These are phyloP conservation scores for Ellobius talpinus DNA, from an alignment of 2,113 vertebrate genomes.

Conservation along the genomic window DNA sequence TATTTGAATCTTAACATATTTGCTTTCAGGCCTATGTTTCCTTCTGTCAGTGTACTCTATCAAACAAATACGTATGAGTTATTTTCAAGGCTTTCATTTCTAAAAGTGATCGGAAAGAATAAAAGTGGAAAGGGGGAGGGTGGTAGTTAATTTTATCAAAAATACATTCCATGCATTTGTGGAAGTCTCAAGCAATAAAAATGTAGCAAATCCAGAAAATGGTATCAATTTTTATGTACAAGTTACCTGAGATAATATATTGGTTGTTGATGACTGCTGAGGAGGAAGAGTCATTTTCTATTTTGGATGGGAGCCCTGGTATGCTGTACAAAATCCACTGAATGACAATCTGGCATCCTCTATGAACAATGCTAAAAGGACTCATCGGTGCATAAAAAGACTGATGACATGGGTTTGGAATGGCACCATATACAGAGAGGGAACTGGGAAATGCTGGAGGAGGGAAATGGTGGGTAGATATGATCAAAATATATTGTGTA, in stretches of 20 bases:
- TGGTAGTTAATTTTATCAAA: background rate
- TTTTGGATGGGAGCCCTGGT: background rate
- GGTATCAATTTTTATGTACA: background rate
- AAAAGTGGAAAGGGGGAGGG: background rate
- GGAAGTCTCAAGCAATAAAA: background rate
- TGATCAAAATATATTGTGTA: background rate
- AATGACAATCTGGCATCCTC: too few species aligned
- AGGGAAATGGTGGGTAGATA: background rate
- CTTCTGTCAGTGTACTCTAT: background rate
- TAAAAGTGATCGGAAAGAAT: background rate
- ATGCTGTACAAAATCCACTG: background rate
- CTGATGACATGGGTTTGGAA: background rate
- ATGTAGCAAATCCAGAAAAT: background rate
- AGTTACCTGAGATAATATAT: background rate
- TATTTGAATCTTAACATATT: background rate
- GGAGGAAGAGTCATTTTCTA: background rate
- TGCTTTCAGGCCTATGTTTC: background rate
- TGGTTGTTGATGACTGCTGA: background rate
- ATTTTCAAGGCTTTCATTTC: background rate
- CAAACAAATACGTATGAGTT: background rate
- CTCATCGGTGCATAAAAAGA: too few species aligned
- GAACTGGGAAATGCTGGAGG: background rate
- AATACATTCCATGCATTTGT: background rate
- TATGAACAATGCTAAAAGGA: too few species aligned
- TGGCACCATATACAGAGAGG: background rate